Evolutionary conservation across 2,113 vertebrate genomes (phyloP).

Genomic region (Genyomyrus donnyi): DNA sequence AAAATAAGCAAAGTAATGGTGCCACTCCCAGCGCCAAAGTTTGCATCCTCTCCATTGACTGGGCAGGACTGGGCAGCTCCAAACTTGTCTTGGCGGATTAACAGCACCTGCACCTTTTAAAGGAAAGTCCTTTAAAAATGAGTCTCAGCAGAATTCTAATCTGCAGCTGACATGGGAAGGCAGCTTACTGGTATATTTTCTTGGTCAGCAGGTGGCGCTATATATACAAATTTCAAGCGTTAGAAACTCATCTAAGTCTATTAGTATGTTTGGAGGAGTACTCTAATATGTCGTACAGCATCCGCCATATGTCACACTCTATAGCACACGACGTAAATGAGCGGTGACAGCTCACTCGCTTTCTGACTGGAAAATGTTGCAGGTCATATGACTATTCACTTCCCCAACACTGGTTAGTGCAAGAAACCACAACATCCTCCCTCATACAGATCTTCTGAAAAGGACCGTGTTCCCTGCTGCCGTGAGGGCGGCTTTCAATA

Average conservation of each 20-base stretch:
- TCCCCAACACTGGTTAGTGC: slow-evolving; percentile 33
- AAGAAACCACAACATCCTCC: slow-evolving; percentile 39
- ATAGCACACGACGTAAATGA: not conserved
- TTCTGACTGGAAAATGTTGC: slow-evolving; percentile 11
- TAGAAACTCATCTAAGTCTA: not conserved
- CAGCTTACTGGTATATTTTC: not conserved
- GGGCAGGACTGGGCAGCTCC: slow-evolving; percentile 15
- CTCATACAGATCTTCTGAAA: slow-evolving; percentile 14
- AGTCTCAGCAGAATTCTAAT: not conserved
- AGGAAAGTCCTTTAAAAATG: not conserved
- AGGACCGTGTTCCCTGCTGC: not conserved
- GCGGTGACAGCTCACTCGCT: not conserved
- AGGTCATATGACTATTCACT: slow-evolving; percentile 16
- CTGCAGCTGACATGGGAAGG: not conserved
- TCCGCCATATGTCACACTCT: too few relatives aligned
- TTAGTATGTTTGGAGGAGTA: not conserved
- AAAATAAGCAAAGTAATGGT: slow-evolving; percentile 16
- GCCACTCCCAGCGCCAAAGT: not conserved
- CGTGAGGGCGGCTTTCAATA: not conserved
- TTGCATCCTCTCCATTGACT: not conserved
- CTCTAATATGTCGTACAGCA: not conserved
- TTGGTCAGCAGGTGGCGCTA: slow-evolving; percentile 29
- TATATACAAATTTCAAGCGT: not conserved
- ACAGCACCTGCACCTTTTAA: not conserved
- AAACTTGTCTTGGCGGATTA: not conserved